Evolutionary conservation across 2,113 vertebrate species (phyloP).

Genomic region (Eidolon helvum): DNA sequence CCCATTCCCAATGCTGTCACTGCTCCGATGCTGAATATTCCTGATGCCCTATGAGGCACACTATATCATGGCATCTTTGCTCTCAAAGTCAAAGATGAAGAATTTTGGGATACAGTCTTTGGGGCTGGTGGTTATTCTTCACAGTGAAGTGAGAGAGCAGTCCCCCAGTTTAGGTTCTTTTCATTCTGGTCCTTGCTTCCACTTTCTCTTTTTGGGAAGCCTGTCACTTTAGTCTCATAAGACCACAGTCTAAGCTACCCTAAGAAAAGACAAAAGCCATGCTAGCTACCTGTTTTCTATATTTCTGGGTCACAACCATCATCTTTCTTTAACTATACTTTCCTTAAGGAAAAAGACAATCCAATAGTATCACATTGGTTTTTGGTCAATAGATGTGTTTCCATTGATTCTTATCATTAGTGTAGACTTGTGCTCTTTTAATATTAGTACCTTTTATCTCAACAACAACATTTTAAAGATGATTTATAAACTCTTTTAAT

Average conservation of each 20-base stretch:
- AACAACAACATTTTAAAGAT: background rate
- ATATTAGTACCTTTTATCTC: background rate
- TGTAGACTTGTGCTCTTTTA: background rate
- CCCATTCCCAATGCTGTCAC: fast-evolving
- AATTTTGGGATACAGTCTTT: background rate
- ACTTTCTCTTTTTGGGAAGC: background rate
- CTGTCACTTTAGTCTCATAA: background rate
- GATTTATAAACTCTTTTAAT: background rate
- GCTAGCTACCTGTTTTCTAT: background rate
- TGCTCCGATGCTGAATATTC: background rate
- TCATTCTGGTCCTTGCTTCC: background rate
- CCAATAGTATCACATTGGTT: background rate
- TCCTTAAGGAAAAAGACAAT: background rate
- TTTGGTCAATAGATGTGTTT: background rate
- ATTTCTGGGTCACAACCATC: background rate
- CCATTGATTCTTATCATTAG: background rate
- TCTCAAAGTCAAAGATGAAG: background rate
- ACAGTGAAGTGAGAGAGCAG: fast-evolving
- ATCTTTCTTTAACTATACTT: background rate
- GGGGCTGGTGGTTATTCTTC: background rate
- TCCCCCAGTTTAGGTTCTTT: background rate
- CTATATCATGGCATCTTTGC: background rate
- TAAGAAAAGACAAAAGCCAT: background rate
- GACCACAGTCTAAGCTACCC: background rate
- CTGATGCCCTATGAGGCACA: too few species aligned